These are phyloP conservation scores for Macrotis lagotis DNA, from an alignment of 2,113 vertebrate species.

Conservation along the genomic window DNA sequence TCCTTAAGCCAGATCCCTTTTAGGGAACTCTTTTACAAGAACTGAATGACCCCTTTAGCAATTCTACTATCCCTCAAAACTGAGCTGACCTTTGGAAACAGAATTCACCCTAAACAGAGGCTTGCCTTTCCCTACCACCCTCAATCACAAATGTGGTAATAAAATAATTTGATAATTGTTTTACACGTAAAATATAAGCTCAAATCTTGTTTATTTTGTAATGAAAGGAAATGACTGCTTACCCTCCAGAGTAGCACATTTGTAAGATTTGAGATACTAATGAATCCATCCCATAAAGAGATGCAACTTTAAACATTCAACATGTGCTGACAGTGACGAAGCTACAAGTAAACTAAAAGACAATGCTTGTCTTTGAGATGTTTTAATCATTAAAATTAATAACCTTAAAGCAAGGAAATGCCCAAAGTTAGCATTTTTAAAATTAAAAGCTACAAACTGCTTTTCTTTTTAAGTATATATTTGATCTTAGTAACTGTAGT, in stretches of 20 bases:
- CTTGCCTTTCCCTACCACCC: background rate
- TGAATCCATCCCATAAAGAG: constrained; percentile 47
- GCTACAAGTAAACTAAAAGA: constrained; percentile 65
- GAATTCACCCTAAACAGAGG: constrained; percentile 51
- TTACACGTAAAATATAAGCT: constrained; percentile 39
- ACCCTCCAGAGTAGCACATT: constrained; percentile 44
- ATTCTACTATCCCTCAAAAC: constrained; percentile 62
- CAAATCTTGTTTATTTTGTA: constrained; percentile 45
- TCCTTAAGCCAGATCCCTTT: constrained; percentile 58
- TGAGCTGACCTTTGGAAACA: constrained; percentile 52
- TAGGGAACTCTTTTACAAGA: constrained; percentile 67
- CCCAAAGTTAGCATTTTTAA: background rate
- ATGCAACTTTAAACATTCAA: constrained; percentile 59
- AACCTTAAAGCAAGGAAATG: constrained; percentile 54
- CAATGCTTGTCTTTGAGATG: constrained; percentile 62
- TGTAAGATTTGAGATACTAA: constrained; percentile 60
- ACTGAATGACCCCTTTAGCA: constrained; percentile 46
- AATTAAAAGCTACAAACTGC: background rate
- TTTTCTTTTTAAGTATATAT: background rate
- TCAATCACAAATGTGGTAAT: constrained; percentile 7
- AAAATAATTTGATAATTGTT: constrained; percentile 45
- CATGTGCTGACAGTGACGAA: constrained; percentile 75
- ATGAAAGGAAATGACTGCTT: constrained; percentile 69
- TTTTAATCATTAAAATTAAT: constrained; percentile 70
- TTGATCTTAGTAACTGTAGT: background rate